phyloP scores from a whole-genome alignment of 2,888 invertebrate species.

The Netelia fuscicornis region DNA sequence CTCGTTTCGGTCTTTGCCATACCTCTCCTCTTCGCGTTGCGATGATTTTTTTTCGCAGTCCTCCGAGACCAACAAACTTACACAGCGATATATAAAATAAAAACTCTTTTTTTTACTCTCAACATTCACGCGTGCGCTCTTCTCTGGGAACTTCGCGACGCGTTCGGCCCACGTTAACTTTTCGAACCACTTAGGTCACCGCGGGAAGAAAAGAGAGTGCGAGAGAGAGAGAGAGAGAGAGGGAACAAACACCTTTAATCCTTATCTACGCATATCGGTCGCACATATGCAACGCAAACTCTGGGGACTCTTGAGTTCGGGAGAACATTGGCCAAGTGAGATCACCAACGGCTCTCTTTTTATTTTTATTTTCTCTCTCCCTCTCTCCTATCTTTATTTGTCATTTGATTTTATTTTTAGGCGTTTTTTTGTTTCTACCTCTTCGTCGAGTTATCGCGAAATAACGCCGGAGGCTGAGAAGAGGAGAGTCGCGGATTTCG shows the following conservation, averaged over 20 bases:
- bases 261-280: constrained; percentile 82
- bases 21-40: constrained; percentile 40
- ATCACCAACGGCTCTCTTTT: constrained; percentile 64
- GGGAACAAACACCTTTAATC: constrained; percentile 75
- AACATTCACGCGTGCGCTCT: not conserved
- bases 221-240: constrained; percentile 27
- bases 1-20: constrained; percentile 45
- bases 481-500: constrained; percentile 40
- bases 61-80: not conserved
- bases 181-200: constrained; percentile 69
- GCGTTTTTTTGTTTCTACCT: constrained; percentile 35
- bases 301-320: constrained; percentile 67
- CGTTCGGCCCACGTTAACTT: constrained; percentile 66
- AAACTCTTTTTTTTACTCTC: too few species aligned
- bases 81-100: not conserved
- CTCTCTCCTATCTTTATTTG: constrained; percentile 41
- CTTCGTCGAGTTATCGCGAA: constrained; percentile 54
- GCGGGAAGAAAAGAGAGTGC: not conserved
- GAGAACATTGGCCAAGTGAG: constrained; percentile 75
- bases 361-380: constrained; percentile 18
- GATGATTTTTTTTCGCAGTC: constrained; percentile 33
- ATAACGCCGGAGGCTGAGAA: constrained; percentile 16
- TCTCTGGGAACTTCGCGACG: constrained; percentile 33
- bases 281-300: constrained; percentile 79
- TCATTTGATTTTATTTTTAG: constrained; percentile 50